Evolutionary conservation across 2,888 invertebrate species (phyloP), one percentile per base, ranked within the genome.

Genomic region (Leistus spinibarbis): DNA sequence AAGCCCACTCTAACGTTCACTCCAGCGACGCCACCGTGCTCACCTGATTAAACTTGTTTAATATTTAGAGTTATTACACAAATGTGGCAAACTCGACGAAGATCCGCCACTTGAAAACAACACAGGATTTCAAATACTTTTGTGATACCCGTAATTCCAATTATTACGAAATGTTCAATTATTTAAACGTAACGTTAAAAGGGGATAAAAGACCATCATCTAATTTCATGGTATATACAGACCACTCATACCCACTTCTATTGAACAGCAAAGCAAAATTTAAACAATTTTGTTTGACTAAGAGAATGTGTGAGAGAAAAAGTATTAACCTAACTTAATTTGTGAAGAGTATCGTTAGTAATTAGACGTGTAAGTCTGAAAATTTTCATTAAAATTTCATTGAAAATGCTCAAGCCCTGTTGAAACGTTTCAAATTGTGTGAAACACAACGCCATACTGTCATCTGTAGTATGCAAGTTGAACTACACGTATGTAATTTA

Each of bases 11-110:
- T n/a, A n/a, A n/a, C n/a, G n/a, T n/a, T 24, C 67, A 67, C 53
- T 73, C 24, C 67, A 73, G 13, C 7, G 40, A 13, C 40, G 40
- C 40, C 67, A 67, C 62, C 67, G 62, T 72, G 73, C 66, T 60
- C 67, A 73, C 67, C 67, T 73, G 73, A 73, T 73, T 73, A 73
- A 73, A 73, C 73, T 73, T 73, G 73, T 73, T 73, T 73, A 73
- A 73, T 73, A 73, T 73, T 73, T 73, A 73, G 67, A 73, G 73
- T 73, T 73, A 73, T 73, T 73, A 73, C 67, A 73, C 73, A 73
- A 67, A 73, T 73, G 73, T 73, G 22, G 73, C 73, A 73, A 67
- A 67, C 67, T 67, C 73, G 17, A 60, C 60, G 54, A 73, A 73
- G 73, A 73, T 73, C 73, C 17, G 67, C 17, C 66, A 73, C 67